Evolutionary conservation across 2,888 invertebrate genomes (phyloP), one percentile per base, ranked within the genome.

Genomic region (Hyles lineata): DNA sequence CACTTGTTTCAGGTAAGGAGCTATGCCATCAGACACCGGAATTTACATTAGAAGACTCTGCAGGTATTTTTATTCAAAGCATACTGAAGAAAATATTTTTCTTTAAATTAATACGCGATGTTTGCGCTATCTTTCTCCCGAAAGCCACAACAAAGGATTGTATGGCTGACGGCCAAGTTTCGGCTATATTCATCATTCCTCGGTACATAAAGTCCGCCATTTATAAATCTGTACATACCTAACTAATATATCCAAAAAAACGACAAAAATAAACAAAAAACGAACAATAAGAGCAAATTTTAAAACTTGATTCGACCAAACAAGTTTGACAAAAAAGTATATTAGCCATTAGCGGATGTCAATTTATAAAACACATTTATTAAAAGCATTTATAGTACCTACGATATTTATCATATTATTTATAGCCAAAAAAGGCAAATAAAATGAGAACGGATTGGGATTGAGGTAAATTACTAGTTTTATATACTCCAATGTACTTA

Each of bases 91-190:
- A 55, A 74, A 76, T 75, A 76, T 76, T 77, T 77, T 74, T 73
- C 62, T 82, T 78, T 78, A 80, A 80, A 79, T 79, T 76, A 77
- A 69, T 79, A 76, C 77, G 81, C 80, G 76, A 76, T 79, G 76
- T 83, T 82, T 83, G 82, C 81, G 76, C 74, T 79, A 82, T 82
- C 76, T 83, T 84, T 85, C 83, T 82, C 79, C 77, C 76, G 74
- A 81, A 85, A 86, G 80, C 87, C 86, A 86, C 88, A 88, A 89
- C 87, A 89, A 90, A 87, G 85, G 83, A 80, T 80, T 76, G 72
- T 74, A 84, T 91, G 92, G 92, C 91, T 80, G 74, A 35, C 76
- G 77, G 91, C 92, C 92, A 92, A 91, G 78, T 85, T 85, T 84
- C 75, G 78, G 80, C 76, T 79, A 83, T 85, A 91, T 92, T 88